Evolutionary conservation across 2,797 vertebrate species (phyloP), one percentile per base, ranked within the genome.

Genomic region (Zalophus californianus): DNA sequence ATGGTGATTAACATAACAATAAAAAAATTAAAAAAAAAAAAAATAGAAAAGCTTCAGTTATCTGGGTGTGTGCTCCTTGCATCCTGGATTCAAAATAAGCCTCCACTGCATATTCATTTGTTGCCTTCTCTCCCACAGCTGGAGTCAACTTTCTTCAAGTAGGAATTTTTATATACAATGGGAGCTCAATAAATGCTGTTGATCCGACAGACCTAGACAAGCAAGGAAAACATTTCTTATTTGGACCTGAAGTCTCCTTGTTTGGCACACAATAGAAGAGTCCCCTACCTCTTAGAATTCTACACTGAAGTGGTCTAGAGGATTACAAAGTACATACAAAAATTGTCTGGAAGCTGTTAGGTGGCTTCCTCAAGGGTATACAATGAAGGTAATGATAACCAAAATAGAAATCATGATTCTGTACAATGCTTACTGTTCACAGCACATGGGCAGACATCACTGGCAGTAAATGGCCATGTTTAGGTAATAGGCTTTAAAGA

Each of bases 401-500:
- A 29, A 54, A 91, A 72, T 54, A 21, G 29, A 87, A 94, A 52
- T 18, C 48, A 18, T 41, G 58, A n/a, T 75, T 80, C 38, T 13
- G 7, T 62, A 9, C 14, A 38, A 0, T 38, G 18, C 35, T 44
- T 70, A 35, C 32, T 5, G 41, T 2, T 92, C 79, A 54, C 12
- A 80, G 32, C n/a, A 23, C 14, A 3, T 14, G 44, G 21, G 27
- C 32, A 75, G 44, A 60, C 27, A n/a, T 60, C 15, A 56, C 41
- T 4, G 2, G 1, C 5, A 13, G 54, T 54, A 20, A 52, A 44
- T 70, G 29, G 8, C 2, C 18, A 5, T n/a, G 32, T 66, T 90
- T 90, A 89, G 79, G 66, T 86, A 85, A 95, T 38, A 88, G 86
- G 91, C 78, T 79, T 97, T 97, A 90, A 52, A 90, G 54, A 79